Base-by-base conservation (phyloP, 2,797 vertebrate genomes). In the Gallirallus australis region DNA sequence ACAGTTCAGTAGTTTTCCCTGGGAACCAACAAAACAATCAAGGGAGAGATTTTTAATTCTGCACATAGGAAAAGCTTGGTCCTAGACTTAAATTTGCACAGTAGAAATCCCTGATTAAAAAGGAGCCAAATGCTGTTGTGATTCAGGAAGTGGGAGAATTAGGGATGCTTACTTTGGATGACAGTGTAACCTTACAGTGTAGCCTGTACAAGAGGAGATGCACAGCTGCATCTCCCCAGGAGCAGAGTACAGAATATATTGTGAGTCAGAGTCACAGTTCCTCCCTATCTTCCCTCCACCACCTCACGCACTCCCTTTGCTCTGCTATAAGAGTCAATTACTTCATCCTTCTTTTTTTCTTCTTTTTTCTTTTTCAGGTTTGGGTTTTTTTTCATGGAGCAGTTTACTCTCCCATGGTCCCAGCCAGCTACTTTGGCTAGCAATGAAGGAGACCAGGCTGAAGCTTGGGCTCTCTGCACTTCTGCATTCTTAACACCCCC, bases 161-260 rank as follows among this genome's bases (percentile, higher is more conserved):
- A 95, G 90, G 90, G 90, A 95, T 96, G 93, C 95, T 96, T 96
- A 77, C 88, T 96, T 96, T 97, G 96, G 96, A 96, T 3, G 3
- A 60, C 2, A 9, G 90, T 86, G 75, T 80, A 94, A 77, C 81
- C 86, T 94, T 93, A 94, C 91, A 92, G 45, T 17, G 27, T 12
- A 90, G 88, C 73, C 75, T 90, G 18, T 86, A 73, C 2, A 16
- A 82, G 71, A 40, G 86, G 66, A 93, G 87, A 96, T 86, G 68
- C 91, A 97, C 94, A 97, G 94, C 95, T 97, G 95, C 94, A 91
- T 94, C 90, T 95, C 94, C 77, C 91, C 90, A 90, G 90, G 90
- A 97, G 73, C 91, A 1, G 71, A 85, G 71, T 47, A 45, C 45
- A 59, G 78, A 94, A 80, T 86, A 70, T 77, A 80, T 65, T 77